Evolutionary conservation across 2,888 invertebrate species (phyloP), one percentile per base, ranked within the genome.

Genomic region (Drosophila antonietae): DNA sequence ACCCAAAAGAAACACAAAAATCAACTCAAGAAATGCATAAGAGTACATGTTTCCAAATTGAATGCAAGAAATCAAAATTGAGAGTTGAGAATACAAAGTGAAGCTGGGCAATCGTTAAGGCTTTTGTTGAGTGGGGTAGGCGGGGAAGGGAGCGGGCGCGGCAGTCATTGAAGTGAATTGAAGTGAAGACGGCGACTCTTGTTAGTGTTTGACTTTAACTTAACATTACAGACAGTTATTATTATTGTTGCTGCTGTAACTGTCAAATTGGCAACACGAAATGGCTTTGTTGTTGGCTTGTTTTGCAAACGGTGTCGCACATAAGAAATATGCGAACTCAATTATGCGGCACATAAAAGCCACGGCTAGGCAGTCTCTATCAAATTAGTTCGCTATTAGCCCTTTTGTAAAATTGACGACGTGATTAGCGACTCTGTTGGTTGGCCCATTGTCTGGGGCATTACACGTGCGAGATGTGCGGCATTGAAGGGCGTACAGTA

Each of bases 161-260:
- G 43, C 39, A 49, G 49, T 39, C 46, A 20, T 49, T 44, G 52
- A 46, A 57, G 56, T 23, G 49, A 18, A 37, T 18, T 37, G 44
- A 58, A 35, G 20, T 67, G 70, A 46, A 62, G 70, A 37, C 37
- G 33, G 43, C 44, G 39, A 55, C 59, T 56, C 76, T 82, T 80
- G 80, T 73, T 73, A 76, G 77, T 73, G 63, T 86, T 80, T 86
- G 87, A 77, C 87, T 86, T 86, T 86, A 80, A 76, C 77, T 49
- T 39, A 51, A 56, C 39, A 46, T 52, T 56, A 70, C 61, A 55
- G 20, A 56, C 37, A 51, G 9, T 57, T 46, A 23, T 60, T 56
- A 66, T 66, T 52, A n/a, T 75, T 55, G 23, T 61, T 53, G 39
- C 72, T 57, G 43, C 12, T 31, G 43, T 18, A 31, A 46, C 67